These are phyloP conservation scores for Astreopora myriophthalma DNA, from an alignment of 64 coral and sea anemone genomes.

Conservation along the genomic window DNA sequence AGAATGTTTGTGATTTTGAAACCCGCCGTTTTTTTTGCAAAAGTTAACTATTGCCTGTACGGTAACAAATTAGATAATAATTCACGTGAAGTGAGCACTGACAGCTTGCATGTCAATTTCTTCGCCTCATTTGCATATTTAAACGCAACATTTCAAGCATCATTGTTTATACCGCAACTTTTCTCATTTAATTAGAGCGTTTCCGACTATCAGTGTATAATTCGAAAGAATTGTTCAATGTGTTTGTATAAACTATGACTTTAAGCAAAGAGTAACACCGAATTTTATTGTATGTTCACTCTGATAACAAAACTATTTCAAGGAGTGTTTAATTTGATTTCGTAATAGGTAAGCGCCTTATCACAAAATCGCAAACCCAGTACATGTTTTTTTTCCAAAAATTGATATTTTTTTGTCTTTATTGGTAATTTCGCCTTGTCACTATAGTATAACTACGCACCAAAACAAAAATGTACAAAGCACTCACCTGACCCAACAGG, in stretches of 20 bases:
- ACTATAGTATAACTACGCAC: background rate
- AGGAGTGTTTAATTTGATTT: background rate
- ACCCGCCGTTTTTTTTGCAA: too few relatives aligned
- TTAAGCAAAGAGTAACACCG: background rate
- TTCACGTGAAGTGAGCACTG: too few relatives aligned
- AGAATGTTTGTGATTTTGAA: too few relatives aligned
- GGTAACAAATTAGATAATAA: too few relatives aligned
- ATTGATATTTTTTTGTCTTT: background rate
- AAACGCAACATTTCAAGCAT: too few relatives aligned
- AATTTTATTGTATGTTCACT: background rate
- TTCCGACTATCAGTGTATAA: too few relatives aligned
- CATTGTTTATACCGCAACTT: too few relatives aligned
- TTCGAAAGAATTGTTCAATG: background rate
- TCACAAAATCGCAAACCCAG: background rate
- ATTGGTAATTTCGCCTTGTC: background rate
- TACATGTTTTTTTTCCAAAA: background rate
- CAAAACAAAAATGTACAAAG: background rate
- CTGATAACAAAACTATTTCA: background rate
- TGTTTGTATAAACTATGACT: background rate
- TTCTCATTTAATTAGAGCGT: too few relatives aligned
- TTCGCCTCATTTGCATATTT: too few relatives aligned
- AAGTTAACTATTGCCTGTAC: too few relatives aligned
- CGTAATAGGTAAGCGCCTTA: background rate
- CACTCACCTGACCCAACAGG: slow-evolving; percentile 49
- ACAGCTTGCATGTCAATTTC: too few relatives aligned